phyloP scores from a whole-genome alignment of 2,888 invertebrate species.

The Anagyrus pseudococci region DNA sequence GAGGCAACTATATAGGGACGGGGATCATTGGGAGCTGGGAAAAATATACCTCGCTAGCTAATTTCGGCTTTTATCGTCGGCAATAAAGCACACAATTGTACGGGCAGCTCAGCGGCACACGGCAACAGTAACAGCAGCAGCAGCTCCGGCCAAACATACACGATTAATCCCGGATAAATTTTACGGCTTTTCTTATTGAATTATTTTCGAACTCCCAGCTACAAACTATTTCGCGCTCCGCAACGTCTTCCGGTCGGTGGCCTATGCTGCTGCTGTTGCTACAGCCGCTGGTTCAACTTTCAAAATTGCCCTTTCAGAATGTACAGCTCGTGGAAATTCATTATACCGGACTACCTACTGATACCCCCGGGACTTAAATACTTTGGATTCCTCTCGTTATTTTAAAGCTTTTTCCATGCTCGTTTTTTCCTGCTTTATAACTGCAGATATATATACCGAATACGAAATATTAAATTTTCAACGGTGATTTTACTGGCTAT shows the following conservation, averaged over 20 bases:
- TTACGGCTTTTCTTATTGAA: slow-evolving; percentile 13
- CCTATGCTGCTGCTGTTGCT: too few relatives aligned
- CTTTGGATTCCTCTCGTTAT: too few relatives aligned
- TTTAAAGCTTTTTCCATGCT: too few relatives aligned
- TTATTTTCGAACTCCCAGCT: slow-evolving; percentile 12
- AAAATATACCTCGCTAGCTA: slow-evolving; percentile 8
- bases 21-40: slow-evolving; percentile 9
- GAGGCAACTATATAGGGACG: background rate
- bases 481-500: too few relatives aligned
- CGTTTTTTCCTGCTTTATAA: too few relatives aligned
- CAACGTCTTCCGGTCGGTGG: background rate
- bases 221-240: background rate
- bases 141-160: background rate
- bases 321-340: too few relatives aligned
- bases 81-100: slow-evolving; percentile 14
- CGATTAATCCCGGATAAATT: slow-evolving; percentile 20
- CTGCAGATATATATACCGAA: too few relatives aligned
- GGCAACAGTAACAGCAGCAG: background rate
- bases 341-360: too few relatives aligned
- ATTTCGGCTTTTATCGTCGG: slow-evolving; percentile 22
- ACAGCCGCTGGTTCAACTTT: too few relatives aligned
- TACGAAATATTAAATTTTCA: too few relatives aligned
- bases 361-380: too few relatives aligned
- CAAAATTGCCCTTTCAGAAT: too few relatives aligned
- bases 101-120: background rate